phyloP scores from a whole-genome alignment of 2,113 vertebrate genomes.

The Dipodomys ordii region DNA sequence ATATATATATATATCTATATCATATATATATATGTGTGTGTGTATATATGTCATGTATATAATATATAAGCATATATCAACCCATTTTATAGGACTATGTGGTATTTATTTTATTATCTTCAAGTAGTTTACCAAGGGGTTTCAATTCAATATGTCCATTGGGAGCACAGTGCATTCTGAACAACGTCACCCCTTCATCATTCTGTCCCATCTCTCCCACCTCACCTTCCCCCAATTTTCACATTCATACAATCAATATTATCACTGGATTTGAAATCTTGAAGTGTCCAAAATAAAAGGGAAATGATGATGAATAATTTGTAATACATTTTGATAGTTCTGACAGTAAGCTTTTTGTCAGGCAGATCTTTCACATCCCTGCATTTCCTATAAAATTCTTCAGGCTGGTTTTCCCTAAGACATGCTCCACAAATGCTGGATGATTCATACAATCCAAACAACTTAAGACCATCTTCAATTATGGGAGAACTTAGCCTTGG shows the following conservation, averaged over 20 bases:
- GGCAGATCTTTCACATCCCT: background rate
- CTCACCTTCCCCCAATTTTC: too few species aligned
- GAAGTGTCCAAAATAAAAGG: background rate
- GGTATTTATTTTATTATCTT: background rate
- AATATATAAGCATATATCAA: background rate
- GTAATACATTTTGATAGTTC: background rate
- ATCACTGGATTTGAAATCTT: too few species aligned
- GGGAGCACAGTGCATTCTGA: too few species aligned
- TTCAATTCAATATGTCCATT: too few species aligned
- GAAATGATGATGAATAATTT: slow-evolving; percentile 1
- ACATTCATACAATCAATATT: too few species aligned
- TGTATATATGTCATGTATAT: too few species aligned
- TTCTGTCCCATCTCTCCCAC: too few species aligned
- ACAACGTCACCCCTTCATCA: too few species aligned
- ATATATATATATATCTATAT: too few species aligned
- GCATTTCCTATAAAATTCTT: slow-evolving; percentile 21
- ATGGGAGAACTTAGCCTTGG: background rate
- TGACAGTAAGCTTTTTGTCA: background rate
- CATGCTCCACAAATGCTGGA: background rate
- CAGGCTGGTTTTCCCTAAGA: background rate
- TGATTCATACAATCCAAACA: background rate
- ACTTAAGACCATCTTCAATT: background rate
- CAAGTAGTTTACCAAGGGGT: too few species aligned
- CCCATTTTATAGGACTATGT: background rate
- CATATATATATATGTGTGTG: background rate